Base-by-base conservation (phyloP, 2,888 invertebrate species). In the Drosophila conformis region DNA sequence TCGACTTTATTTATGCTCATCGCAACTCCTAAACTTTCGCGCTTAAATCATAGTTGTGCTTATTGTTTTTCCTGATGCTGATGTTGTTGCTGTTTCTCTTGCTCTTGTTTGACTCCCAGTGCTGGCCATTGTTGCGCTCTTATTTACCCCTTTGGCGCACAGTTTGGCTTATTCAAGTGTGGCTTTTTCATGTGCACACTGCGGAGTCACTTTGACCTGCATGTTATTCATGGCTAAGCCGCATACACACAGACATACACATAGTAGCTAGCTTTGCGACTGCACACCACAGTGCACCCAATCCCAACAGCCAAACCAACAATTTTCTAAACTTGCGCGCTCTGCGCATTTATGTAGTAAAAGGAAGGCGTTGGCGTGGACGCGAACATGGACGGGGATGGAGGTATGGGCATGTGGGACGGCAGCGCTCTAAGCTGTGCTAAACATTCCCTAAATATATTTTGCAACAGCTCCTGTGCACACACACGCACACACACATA, bases 391-490 rank as follows among this genome's bases (percentile, higher is more conserved):
- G 51, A 27, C 27, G 7, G 36, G 46, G 51, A n/a, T 54, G 29
- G 46, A 31, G 52, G 52, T 38, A 56, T 35, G 69, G 69, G 48
- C 51, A 48, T 62, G 71, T 58, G 64, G 73, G 65, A 69, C 58
- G 71, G 81, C 60, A 54, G 68, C 73, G 80, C 80, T 80, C 88
- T 85, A 89, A 89, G 85, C 85, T 85, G 90, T 85, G 79, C 86
- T 86, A 86, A 86, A 86, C 89, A 86, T 90, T 88, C 90, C 84
- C 89, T 83, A 90, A 86, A 86, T 86, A 86, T 86, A 86, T 85
- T 85, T 85, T 83, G 86, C 90, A 87, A 78, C 90, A 85, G 81
- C 88, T 76, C 62, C 64, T 68, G 69, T 64, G 52, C 36, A 56
- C 48, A 21, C 66, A 49, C 38, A 59, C 52, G 18, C 56, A 51